Evolutionary conservation across 2,888 invertebrate genomes (phyloP), one percentile per base, ranked within the genome.

Genomic region (Lithophane ornitopus): DNA sequence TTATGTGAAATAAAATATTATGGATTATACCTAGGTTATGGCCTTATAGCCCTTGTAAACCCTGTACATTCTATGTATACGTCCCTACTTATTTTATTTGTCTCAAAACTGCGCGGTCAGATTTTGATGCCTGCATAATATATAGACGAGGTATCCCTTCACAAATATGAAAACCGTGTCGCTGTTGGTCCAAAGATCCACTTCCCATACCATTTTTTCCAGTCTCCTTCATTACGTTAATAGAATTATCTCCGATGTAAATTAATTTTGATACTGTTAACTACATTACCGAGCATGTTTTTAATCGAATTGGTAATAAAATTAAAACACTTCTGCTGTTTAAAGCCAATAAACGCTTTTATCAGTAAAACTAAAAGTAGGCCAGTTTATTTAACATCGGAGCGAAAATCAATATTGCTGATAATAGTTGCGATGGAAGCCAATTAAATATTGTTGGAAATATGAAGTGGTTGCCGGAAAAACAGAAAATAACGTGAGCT

Each of bases 301-400:
- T 26, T 62, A 69, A 69, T 65, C 63, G 59, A 78, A 78, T 61
- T 34, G 12, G 12, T 65, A 39, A 54, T 68, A 49, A 70, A 52
- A 69, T 62, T 66, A 58, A 69, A 74, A 56, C 34, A 58, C 28
- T 71, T 66, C 22, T 28, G 61, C 69, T 75, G 26, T 46, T 69
- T 28, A 70, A 58, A 78, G 52, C 52, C 68, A 82, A 71, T 69
- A 75, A 66, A 78, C 6, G 54, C 52, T 62, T 68, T 67, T 52
- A 12, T 34, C 59, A 49, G 63, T 41, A 34, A 28, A 54, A 58
- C 26, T 70, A 34, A 68, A 74, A 72, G 39, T 75, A 46, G 41
- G 44, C 7, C 61, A 72, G 69, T 65, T 59, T 59, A 46, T 81
- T 81, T 59, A 70, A 41, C 14, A 19, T 39, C 44, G 14, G 14